Percentiles rank a stretch among this genome's conserved stretches.
Evolutionary conservation across 2,113 vertebrate species (phyloP).

Genomic region (Daboia siamensis): DNA sequence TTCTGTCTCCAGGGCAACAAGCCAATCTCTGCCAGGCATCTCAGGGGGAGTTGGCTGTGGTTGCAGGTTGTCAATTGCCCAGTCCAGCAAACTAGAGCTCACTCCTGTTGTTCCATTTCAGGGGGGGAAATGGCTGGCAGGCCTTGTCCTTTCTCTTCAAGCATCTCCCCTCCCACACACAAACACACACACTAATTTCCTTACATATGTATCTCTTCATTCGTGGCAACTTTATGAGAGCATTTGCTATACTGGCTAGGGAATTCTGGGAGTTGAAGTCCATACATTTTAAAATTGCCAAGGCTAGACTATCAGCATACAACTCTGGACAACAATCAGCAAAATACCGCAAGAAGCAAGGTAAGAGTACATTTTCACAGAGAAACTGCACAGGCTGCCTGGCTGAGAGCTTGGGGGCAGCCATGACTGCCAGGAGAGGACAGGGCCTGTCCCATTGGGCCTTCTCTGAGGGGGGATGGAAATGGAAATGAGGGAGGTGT

Average conservation of each 20-base stretch:
- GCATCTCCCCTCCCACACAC: accelerated
- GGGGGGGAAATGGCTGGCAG: not conserved
- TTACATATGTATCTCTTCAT: not conserved
- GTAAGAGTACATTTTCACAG: not conserved
- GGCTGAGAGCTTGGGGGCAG: not conserved
- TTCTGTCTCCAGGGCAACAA: conserved; percentile 68
- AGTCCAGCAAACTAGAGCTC: conserved; percentile 46
- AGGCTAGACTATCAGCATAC: not conserved
- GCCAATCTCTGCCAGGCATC: conserved; percentile 38
- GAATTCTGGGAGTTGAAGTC: not conserved
- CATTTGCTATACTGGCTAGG: no score
- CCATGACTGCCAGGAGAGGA: not conserved
- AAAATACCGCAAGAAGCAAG: not conserved
- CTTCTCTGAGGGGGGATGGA: not conserved
- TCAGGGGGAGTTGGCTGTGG: conserved; percentile 39
- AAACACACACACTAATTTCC: not conserved
- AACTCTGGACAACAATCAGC: not conserved
- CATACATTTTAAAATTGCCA: not conserved
- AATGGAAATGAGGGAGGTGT: not conserved
- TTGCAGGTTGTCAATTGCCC: conserved; percentile 52
- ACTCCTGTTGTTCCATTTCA: conserved; percentile 51
- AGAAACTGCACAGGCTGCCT: not conserved
- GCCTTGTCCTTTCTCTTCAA: not conserved
- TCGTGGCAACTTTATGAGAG: not conserved
- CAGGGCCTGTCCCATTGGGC: not conserved